Base-by-base conservation (phyloP, 2,888 invertebrate genomes). In the Eudasyphora cyanicolor region DNA sequence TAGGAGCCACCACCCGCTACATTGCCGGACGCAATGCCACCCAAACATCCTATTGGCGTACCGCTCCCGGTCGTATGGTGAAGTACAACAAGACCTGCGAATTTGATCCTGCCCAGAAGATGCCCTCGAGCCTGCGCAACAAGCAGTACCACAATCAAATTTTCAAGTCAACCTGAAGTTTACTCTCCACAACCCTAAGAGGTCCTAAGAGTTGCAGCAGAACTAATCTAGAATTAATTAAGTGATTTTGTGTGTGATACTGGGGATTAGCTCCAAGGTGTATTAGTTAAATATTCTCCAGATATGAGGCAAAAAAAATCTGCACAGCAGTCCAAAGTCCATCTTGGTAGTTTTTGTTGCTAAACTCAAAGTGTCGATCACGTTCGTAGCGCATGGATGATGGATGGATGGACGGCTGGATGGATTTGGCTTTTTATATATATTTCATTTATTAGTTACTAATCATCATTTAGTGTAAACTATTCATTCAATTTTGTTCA, bases 11-110 rank as follows among this genome's bases (percentile, higher is more conserved):
- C 51, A 95, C 95, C 21, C 94, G 96, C 79, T 95, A 95, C 90
- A 95, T 96, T 86, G 95, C 95, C 69, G 95, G 96, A 69, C 94
- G 95, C 82, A 95, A 96, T 88, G 96, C 95, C 0, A 94, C 96
- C 24, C 96, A 96, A 89, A 96, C 96, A 0, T 95, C 96, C 0
- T 96, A 96, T 88, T 96, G 96, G 96, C 93, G 96, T 87, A 85
- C 89, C 45, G 88, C 89, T 4, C 92, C 92, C 85, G 93, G 93
- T 38, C 93, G 93, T 10, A 92, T 94, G 78, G 88, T 94, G 75
- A 94, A 93, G 88, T 94, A 94, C 10, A 93, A 94, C 6, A 94
- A 93, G 87, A 93, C 93, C 87, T 94, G 93, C 0, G 94, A 93
- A 88, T 94, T 94, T 87, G 94, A 94, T 12, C 93, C 93, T 86